These are phyloP conservation scores for Mimas tiliae DNA, from an alignment of 2,888 invertebrate genomes.

Conservation along the genomic window DNA sequence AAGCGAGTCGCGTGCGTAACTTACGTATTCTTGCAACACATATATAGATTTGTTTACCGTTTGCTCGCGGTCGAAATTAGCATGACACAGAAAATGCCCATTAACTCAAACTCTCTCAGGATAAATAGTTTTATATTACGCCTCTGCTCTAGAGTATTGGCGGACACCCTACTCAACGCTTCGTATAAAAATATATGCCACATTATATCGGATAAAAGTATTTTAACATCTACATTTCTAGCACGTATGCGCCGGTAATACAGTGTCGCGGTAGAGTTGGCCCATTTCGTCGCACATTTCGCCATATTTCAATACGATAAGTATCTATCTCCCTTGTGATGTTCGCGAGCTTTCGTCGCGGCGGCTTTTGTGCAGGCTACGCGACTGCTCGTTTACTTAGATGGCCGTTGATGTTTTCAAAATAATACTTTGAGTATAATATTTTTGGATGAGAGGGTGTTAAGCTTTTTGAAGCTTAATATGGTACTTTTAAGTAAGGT, in stretches of 20 bases:
- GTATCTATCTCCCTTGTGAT: constrained; percentile 37
- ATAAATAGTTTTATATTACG: constrained; percentile 9
- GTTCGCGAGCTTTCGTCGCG: constrained; percentile 38
- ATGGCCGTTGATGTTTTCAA: not conserved
- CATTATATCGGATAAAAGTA: constrained; percentile 6
- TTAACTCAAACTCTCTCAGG: not conserved
- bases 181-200: not conserved
- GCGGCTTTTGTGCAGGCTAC: constrained; percentile 33
- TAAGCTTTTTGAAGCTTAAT: not conserved
- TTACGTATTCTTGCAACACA: not conserved
- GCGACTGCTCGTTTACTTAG: constrained; percentile 17
- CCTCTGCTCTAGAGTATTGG: not conserved
- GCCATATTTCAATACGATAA: constrained; percentile 42
- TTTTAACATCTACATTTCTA: constrained; percentile 11
- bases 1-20: not conserved
- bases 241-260: constrained; percentile 6
- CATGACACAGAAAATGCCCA: constrained; percentile 11
- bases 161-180: not conserved
- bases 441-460: not conserved
- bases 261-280: constrained; percentile 30
- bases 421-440: not conserved
- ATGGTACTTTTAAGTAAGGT: not conserved
- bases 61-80: not conserved
- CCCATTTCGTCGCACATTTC: constrained; percentile 33
- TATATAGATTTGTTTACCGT: not conserved